Evolutionary conservation across 2,888 invertebrate genomes (phyloP), one percentile per base, ranked within the genome.

Genomic region (Euplexia lucipara): DNA sequence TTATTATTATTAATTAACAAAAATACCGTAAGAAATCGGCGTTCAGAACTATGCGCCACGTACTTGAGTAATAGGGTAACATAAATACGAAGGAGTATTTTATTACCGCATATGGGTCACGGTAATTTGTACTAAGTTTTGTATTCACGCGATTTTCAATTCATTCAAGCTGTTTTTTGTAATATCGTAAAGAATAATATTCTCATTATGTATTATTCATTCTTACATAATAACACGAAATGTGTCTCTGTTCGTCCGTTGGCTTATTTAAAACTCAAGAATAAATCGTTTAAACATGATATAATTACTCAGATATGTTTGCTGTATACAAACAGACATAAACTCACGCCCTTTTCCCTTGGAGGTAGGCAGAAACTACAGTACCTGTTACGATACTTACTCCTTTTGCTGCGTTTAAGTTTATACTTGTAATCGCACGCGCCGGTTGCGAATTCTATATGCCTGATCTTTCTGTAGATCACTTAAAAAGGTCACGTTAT

Each of bases 21-120:
- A 44, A 65, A 56, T 56, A 61, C 48, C 52, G 70, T 53, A 18
- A 45, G 30, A 3, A 20, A 53, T 53, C 20, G 18, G 53, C 65
- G 35, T 10, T 14, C 3, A 20, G 34, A 54, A 51, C 34, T 60
- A 66, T 53, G 53, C 44, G 39, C 10, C 16, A 39, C 57, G 61
- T 58, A 49, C 16, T 54, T 57, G 0, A 42, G 63, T 62, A 70
- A 49, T 26, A 68, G 58, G 58, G 39, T 10, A 61, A 39, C 44
- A 60, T 41, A 49, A 65, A 75, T 39, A 57, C 39, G 22, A 42
- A 8, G 35, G 37, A 64, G 56, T 58, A 9, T 61, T 61, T 60
- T 49, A 30, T 37, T 20, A 45, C 22, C 41, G 32, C 53, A 68
- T 47, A 60, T 69, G 41, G 69, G 74, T 74, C 74, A 64, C 42